These are phyloP conservation scores for Sphaerodactylus townsendi DNA, from an alignment of 2,113 vertebrate species.

Conservation along the genomic window DNA sequence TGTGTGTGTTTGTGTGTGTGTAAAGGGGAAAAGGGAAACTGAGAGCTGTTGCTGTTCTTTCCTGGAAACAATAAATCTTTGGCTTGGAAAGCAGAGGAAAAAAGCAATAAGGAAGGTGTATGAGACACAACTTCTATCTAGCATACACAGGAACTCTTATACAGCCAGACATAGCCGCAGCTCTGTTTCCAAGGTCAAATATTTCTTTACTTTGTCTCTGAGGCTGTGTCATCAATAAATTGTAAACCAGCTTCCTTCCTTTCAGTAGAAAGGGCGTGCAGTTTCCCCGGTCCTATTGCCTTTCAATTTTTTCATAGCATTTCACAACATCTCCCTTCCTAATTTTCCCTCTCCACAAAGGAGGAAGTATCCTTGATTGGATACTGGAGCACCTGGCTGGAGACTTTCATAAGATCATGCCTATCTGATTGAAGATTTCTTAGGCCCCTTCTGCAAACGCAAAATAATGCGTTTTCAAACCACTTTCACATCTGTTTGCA, in stretches of 20 bases:
- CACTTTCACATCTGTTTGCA: too few relatives aligned
- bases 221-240: background rate
- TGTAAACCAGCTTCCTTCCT: background rate
- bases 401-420: too few relatives aligned
- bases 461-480: too few relatives aligned
- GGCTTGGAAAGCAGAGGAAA: background rate
- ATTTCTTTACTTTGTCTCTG: background rate
- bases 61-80: conserved; percentile 5
- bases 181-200: background rate
- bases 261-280: too few relatives aligned
- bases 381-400: too few relatives aligned
- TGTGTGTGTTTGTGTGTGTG: too few relatives aligned
- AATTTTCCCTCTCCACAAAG: background rate
- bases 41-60: background rate
- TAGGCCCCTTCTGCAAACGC: too few relatives aligned
- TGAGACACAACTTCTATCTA: background rate
- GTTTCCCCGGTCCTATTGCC: background rate
- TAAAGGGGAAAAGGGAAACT: background rate
- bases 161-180: background rate
- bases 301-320: background rate
- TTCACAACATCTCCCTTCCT: background rate
- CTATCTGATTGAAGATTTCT: too few relatives aligned
- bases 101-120: background rate
- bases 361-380: background rate
- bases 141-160: background rate